Evolutionary conservation across 1,140 invertebrate genomes (phyloP).

Genomic region (Leptinotarsa defecta): DNA sequence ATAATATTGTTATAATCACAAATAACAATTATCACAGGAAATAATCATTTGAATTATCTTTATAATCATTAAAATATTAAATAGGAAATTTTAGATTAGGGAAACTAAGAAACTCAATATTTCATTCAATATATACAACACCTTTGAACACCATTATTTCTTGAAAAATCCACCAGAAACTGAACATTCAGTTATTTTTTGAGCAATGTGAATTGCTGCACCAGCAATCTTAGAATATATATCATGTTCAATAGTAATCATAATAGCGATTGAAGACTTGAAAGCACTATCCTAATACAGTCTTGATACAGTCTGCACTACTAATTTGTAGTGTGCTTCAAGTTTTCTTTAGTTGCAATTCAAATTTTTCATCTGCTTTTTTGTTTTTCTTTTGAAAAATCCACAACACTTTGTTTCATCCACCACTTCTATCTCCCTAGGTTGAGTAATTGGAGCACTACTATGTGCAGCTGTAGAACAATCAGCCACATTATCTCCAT

Average conservation of each 20-base stretch:
- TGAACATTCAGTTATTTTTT: too few species aligned
- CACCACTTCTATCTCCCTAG: constrained; percentile 89
- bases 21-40: too few species aligned
- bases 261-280: not conserved
- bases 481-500: constrained; percentile 92
- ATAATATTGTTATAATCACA: too few species aligned
- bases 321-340: not conserved
- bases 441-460: constrained; percentile 92
- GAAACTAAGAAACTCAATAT: too few species aligned
- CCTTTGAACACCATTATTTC: not conserved
- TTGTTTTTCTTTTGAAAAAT: constrained; percentile 90
- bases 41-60: too few species aligned
- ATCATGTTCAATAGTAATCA: not conserved
- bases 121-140: too few species aligned
- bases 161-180: not conserved
- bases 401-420: constrained; percentile 95
- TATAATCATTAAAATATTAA: too few species aligned
- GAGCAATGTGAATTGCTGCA: too few species aligned
- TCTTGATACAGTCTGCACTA: not conserved
- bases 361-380: constrained; percentile 79
- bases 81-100: too few species aligned
- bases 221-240: not conserved
- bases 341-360: not conserved
- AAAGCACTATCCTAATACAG: not conserved
- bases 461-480: constrained; percentile 95